Evolutionary conservation across 2,797 vertebrate genomes (phyloP), one percentile per base, ranked within the genome.

Genomic region (Gadopsis marmoratus): DNA sequence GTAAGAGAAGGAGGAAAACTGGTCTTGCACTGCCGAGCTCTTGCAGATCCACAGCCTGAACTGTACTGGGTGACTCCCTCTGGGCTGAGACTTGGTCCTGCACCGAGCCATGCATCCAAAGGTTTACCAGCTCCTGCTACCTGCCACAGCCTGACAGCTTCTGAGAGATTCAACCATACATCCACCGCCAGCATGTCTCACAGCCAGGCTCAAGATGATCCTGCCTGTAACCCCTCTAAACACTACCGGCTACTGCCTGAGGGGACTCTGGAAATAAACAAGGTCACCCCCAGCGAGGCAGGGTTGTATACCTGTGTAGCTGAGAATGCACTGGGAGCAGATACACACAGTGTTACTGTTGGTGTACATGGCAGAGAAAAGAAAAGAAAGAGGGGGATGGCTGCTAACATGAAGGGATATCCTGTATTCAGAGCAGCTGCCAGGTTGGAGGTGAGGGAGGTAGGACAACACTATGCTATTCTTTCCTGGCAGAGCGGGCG

Each of bases 261-360:
- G 75, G 98, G 98, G 56, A 98, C 97, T 0, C 90, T 99, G 86
- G 97, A 99, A 93, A 96, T 99, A 60, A 93, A 70, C 0, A 95
- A 91, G 21, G 90, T 97, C 78, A 96, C 95, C 0, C 58, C 58
- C 0, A 81, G 67, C 0, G 96, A 99, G 53, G 96, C 96, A 0
- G 98, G 98, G 39, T 87, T 98, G 37, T 99, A 99, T 76, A 99
- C 98, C 13, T 99, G 98, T 11, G 96, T 99, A 86, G 98, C 98
- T 16, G 97, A 99, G 82, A 99, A 99, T 80, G 90, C 95, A 21
- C 94, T 99, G 0, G 98, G 98, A 37, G 97, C 98, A 0, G 98
- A 99, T 89, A 98, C 96, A 2, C 97, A 94, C 79, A 97, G 96
- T 0, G 81, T 99, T 21, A 96, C 94, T 0, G 83, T 99, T 62